Percentiles rank a stretch among this genome's conserved stretches.
Conservation (phyloP, 2,113 vertebrate genomes). For the Ameiurus melas region DNA sequence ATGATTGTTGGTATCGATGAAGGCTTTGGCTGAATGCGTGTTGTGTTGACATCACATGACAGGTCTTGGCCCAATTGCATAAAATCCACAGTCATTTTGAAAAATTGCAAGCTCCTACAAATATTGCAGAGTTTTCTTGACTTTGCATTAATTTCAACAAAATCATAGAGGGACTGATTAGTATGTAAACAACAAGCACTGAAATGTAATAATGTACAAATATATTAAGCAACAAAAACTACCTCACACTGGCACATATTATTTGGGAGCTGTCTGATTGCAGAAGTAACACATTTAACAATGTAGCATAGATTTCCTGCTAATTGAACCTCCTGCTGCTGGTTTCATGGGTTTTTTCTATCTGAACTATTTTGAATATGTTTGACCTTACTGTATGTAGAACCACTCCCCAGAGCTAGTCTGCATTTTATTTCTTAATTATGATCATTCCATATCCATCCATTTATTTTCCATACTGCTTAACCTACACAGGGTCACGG, state of each 20-base stretch:
- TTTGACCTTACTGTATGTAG: not conserved
- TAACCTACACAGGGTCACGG: too few species aligned
- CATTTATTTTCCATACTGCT: too few species aligned
- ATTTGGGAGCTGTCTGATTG: not conserved
- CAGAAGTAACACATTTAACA: not conserved
- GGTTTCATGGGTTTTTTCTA: not conserved
- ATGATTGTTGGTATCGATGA: too few species aligned
- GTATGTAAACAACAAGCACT: not conserved
- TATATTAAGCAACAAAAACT: not conserved
- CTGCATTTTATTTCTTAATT: not conserved
- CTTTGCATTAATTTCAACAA: too few species aligned
- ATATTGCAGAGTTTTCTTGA: too few species aligned
- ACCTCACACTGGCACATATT: not conserved
- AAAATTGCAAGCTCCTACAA: too few species aligned
- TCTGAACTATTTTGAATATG: not conserved
- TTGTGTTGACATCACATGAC: too few species aligned
- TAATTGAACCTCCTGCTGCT: not conserved
- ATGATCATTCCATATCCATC: too few species aligned
- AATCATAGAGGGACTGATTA: too few species aligned
- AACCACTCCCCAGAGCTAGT: not conserved
- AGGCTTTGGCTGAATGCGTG: too few species aligned
- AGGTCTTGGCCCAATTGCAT: too few species aligned
- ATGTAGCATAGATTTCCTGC: not conserved
- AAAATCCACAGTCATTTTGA: too few species aligned
- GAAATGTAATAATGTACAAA: not conserved